Evolutionary conservation across 1,140 invertebrate genomes (phyloP), one percentile per base, ranked within the genome.

Genomic region (Drosophila simulans): DNA sequence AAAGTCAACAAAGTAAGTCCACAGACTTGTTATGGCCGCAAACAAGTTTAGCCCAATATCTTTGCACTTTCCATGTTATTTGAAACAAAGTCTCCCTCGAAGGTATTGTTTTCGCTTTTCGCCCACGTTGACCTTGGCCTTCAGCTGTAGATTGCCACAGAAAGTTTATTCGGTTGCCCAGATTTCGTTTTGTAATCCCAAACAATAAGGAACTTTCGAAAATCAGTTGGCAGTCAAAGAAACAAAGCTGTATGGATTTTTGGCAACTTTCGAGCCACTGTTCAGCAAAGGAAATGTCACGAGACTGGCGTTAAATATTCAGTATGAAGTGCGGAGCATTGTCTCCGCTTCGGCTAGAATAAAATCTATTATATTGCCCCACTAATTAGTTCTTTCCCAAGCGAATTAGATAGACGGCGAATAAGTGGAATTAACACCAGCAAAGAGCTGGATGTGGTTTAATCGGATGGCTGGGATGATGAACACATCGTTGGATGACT

Each of bases 361-460:
- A 27, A 37, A 34, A 31, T 13, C 59, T 15, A 45, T 53, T 60
- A 45, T 59, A 72, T 56, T 52, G 75, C 40, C 49, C 57, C 55
- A 53, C 58, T 83, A 80, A 88, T 88, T 88, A 74, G 72, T 73
- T 60, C 43, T 46, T 45, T 43, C 48, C 54, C 65, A 31, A n/a
- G 49, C 48, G 46, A 43, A 84, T 71, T 65, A 49, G 68, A 71
- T 68, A 69, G 58, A 8, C 62, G 22, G 68, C 58, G 80, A 86
- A 83, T 80, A 62, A 64, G 45, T 68, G 68, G 58, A 77, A 89
- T 79, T 89, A 77, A 63, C 65, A 58, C 17, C 49, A 34, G 43
- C 35, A 10, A 53, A 27, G 8, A 52, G 57, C 54, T 80, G 43
- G 39, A 48, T 54, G 68, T 13, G 51, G 51, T 83, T 74, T 75